Evolutionary conservation across 2,113 vertebrate species (phyloP).

Genomic region (Chionodraco myersi): DNA sequence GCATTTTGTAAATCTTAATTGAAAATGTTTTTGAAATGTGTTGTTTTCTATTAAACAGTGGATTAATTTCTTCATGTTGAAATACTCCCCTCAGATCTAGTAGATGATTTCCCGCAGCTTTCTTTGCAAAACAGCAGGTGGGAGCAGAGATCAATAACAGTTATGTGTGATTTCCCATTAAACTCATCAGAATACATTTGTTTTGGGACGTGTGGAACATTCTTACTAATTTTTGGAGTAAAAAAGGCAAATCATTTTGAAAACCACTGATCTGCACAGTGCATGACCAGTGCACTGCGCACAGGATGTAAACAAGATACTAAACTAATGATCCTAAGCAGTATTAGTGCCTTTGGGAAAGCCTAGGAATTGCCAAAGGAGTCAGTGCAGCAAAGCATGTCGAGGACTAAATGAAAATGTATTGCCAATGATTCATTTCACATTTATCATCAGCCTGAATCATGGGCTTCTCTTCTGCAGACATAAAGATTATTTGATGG

Average conservation of each 20-base stretch:
- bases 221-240: neutral
- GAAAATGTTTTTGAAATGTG: neutral
- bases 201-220: neutral
- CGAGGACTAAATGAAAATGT: constrained; percentile 51
- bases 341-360: constrained; percentile 24
- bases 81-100: neutral
- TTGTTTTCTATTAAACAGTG: neutral
- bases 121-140: constrained; percentile 64
- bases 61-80: neutral
- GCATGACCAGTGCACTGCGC: neutral
- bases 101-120: constrained; percentile 29
- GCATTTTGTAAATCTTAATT: constrained; percentile 5
- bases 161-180: neutral
- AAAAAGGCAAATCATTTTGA: neutral
- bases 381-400: constrained; percentile 26
- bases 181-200: neutral
- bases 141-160: constrained; percentile 64
- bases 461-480: constrained; percentile 24
- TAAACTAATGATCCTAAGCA: constrained; percentile 23
- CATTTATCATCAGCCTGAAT: constrained; percentile 54
- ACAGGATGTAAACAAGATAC: constrained; percentile 4
- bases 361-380: constrained; percentile 5
- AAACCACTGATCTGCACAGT: neutral
- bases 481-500: constrained; percentile 43
- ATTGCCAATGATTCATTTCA: constrained; percentile 47